Conservation (phyloP, 2,113 vertebrate species). For the Vicugna pacos region DNA sequence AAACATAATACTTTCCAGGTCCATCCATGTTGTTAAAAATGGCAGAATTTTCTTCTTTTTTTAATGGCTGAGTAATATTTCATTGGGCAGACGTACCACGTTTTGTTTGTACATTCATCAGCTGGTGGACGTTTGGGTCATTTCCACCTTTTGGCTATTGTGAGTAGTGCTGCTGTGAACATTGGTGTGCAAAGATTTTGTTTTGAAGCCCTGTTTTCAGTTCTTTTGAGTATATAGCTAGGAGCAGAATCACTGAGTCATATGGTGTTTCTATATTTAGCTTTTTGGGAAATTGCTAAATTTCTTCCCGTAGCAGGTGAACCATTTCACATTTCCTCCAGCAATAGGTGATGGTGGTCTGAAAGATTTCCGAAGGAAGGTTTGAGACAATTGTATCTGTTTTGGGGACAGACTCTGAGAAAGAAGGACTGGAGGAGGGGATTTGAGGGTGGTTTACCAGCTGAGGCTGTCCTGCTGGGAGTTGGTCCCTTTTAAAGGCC, state of each 20-base stretch:
- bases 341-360: background rate
- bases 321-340: background rate
- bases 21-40: accelerated
- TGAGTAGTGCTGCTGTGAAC: background rate
- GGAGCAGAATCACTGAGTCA: background rate
- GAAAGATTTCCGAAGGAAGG: too few relatives aligned
- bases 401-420: background rate
- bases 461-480: background rate
- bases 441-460: background rate
- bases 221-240: background rate
- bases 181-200: background rate
- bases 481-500: background rate
- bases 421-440: background rate
- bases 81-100: accelerated
- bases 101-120: accelerated
- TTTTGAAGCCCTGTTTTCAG: background rate
- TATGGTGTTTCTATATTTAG: background rate
- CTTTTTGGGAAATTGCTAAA: background rate
- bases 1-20: background rate
- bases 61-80: accelerated
- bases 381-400: background rate
- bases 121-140: background rate
- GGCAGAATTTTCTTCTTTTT: accelerated
- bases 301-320: background rate
- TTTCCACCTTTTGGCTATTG: background rate